A percentile compares a stretch with the other conserved stretches of the same genome.
Evolutionary conservation across 2,797 vertebrate genomes (phyloP).

Genomic region (Aphelocoma californica): DNA sequence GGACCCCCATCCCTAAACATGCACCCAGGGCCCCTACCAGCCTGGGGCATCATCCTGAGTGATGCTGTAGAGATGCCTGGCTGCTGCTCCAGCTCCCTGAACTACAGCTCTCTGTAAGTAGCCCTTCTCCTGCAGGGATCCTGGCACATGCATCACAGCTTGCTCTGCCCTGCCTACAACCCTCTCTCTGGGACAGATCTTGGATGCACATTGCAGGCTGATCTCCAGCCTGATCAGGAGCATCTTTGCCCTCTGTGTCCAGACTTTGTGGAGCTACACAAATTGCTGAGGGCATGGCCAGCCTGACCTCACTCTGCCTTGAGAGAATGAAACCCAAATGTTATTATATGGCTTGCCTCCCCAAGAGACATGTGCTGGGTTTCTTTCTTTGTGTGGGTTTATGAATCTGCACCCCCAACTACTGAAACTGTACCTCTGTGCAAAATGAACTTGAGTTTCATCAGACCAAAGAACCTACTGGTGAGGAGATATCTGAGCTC

Average conservation of each 20-base stretch:
- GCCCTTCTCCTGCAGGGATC: not conserved
- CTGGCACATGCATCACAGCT: fast-evolving
- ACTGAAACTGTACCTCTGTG: not conserved
- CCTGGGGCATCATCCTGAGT: not conserved
- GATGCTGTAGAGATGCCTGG: not conserved
- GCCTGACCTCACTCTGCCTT: not conserved
- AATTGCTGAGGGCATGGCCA: fast-evolving
- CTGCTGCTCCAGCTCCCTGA: not conserved
- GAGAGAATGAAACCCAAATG: not conserved
- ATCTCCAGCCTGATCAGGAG: not conserved
- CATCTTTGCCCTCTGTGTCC: not conserved
- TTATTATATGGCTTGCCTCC: not conserved
- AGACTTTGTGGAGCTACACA: not conserved
- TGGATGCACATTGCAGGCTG: not conserved
- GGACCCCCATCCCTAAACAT: fast-evolving
- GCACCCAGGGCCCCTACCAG: fast-evolving
- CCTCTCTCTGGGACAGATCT: not conserved
- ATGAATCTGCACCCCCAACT: not conserved
- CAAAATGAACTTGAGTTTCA: not conserved
- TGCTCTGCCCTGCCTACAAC: not conserved
- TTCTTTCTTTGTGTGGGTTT: not conserved
- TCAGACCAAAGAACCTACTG: not conserved
- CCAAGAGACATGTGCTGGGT: fast-evolving
- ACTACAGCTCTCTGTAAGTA: not conserved
- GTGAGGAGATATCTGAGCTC: not conserved